Conservation (phyloP, 2,113 vertebrate species). For the Pterocles orientalis region DNA sequence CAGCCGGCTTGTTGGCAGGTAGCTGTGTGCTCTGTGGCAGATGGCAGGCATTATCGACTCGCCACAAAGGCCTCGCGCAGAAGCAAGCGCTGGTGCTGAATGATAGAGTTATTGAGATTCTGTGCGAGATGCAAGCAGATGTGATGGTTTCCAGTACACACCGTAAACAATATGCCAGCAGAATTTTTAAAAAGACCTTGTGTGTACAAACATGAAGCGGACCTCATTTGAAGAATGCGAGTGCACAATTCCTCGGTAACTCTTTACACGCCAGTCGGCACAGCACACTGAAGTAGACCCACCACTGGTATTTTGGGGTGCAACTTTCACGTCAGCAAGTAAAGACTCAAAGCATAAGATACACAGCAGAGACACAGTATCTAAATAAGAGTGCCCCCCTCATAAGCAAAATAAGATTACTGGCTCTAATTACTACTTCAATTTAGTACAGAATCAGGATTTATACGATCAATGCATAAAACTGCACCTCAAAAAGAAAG, state of each 20-base stretch:
- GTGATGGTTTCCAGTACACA: constrained; percentile 80
- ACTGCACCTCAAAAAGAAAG: not conserved
- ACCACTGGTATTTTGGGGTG: not conserved
- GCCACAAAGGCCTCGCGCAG: constrained; percentile 80
- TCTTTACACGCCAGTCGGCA: not conserved
- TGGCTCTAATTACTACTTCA: not conserved
- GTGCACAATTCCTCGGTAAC: constrained; percentile 58
- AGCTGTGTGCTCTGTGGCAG: constrained; percentile 85
- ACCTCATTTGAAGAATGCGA: constrained; percentile 63
- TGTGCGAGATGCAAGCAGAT: constrained; percentile 80
- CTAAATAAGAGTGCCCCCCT: fast-evolving
- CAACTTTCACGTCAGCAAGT: not conserved
- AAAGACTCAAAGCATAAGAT: not conserved
- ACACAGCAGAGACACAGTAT: fast-evolving
- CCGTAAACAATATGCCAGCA: constrained; percentile 81
- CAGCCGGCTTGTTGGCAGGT: constrained; percentile 81
- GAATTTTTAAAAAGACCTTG: constrained; percentile 80
- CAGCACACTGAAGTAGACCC: not conserved
- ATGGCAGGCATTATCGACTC: constrained; percentile 86
- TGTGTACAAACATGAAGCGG: constrained; percentile 80
- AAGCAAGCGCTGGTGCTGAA: constrained; percentile 70
- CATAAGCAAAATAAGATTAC: not conserved
- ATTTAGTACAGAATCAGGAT: not conserved
- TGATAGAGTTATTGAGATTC: constrained; percentile 87
- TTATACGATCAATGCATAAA: not conserved